phyloP scores from a whole-genome alignment of 2,888 invertebrate genomes.

The Apamea monoglypha region DNA sequence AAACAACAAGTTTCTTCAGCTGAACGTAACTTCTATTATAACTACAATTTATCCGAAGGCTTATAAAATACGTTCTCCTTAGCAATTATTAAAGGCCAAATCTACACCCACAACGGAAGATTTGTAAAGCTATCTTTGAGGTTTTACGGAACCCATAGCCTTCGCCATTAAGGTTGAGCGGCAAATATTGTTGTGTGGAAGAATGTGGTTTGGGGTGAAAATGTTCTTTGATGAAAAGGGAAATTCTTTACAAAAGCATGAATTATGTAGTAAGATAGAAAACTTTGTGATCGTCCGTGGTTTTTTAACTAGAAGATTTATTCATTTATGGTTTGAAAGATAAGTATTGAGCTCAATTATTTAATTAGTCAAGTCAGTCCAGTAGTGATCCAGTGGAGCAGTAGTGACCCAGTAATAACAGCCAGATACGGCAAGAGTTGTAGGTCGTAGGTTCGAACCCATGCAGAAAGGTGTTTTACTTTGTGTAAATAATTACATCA shows the following conservation, averaged over 20 bases:
- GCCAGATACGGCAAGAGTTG: no score
- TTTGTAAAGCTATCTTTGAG: conserved; percentile 35
- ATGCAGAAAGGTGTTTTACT: background rate
- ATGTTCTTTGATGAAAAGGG: background rate
- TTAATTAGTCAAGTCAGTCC: background rate
- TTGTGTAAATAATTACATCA: background rate
- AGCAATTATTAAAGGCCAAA: conserved; percentile 39
- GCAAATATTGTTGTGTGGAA: conserved; percentile 11
- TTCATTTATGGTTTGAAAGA: background rate
- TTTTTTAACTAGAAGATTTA: background rate
- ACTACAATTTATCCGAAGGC: conserved; percentile 28
- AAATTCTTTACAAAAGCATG: background rate
- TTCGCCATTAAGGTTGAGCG: conserved; percentile 13
- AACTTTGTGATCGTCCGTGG: no score
- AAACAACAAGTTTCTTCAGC: conserved; percentile 4
- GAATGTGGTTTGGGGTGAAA: background rate
- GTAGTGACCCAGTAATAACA: no score
- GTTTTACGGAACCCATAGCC: conserved; percentile 4
- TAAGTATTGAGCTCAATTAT: background rate
- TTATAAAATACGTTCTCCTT: conserved; percentile 31
- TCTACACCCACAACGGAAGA: conserved; percentile 37
- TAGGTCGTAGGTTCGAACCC: background rate
- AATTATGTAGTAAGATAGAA: background rate
- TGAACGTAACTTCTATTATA: background rate
- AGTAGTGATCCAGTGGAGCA: no score